These are phyloP conservation scores for Nephotettix cincticeps DNA, from an alignment of 1,140 invertebrate genomes.

Conservation along the genomic window DNA sequence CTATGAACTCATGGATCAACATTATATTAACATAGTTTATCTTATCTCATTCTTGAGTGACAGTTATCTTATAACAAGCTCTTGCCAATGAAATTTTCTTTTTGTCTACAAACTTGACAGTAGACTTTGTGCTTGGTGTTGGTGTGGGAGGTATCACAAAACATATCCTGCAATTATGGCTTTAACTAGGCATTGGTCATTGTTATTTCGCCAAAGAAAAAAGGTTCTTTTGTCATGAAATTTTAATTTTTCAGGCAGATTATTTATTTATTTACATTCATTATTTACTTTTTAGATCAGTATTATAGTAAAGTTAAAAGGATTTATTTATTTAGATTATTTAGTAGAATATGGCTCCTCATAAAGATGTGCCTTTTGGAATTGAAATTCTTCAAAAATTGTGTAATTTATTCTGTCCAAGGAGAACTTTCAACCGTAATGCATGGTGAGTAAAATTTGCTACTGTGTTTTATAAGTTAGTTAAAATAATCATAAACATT, in stretches of 20 bases:
- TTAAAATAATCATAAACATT: too few species aligned
- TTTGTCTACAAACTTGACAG: not conserved
- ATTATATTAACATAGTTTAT: not conserved
- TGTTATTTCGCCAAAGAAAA: conserved; percentile 16
- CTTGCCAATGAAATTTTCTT: not conserved
- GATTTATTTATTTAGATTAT: not conserved
- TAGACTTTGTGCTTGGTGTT: not conserved
- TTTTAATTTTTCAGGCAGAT: too few species aligned
- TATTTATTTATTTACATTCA: too few species aligned
- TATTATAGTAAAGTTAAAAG: not conserved
- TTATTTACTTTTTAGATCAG: not conserved
- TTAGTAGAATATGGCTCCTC: not conserved
- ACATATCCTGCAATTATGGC: not conserved
- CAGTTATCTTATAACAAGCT: not conserved
- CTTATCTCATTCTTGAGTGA: too few species aligned
- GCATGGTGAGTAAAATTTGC: conserved; percentile 56
- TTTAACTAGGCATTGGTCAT: conserved; percentile 1
- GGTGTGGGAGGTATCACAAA: not conserved
- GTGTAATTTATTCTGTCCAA: conserved; percentile 52
- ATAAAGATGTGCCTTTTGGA: conserved; percentile 56
- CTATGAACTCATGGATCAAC: not conserved
- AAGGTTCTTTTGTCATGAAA: not conserved
- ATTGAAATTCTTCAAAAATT: conserved; percentile 53
- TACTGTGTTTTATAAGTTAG: too few species aligned
- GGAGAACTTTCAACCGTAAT: conserved; percentile 57